Percentiles rank a stretch among this genome's conserved stretches.
These are phyloP conservation scores for Ceyx melanurus DNA, from an alignment of 2,113 vertebrate genomes.

Conservation along the genomic window DNA sequence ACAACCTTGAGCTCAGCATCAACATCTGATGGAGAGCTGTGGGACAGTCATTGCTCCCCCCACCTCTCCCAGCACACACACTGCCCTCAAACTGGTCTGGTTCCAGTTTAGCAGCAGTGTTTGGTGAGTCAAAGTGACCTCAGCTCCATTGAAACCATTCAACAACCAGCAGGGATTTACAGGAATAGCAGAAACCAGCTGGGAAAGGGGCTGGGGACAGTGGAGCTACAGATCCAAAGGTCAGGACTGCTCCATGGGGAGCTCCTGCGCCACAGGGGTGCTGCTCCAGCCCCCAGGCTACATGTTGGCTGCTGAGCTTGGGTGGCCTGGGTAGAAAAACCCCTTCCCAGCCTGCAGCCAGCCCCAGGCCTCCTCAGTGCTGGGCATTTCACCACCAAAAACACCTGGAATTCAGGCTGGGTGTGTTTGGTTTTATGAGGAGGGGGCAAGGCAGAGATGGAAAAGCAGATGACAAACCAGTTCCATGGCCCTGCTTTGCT, in stretches of 20 bases:
- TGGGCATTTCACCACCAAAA: neutral
- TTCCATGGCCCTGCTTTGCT: neutral
- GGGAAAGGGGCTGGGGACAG: constrained; percentile 27
- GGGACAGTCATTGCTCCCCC: neutral
- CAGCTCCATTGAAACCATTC: constrained; percentile 9
- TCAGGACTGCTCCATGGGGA: neutral
- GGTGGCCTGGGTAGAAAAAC: neutral
- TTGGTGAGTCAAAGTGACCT: constrained; percentile 40
- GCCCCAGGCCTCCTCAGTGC: neutral
- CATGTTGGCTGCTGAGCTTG: neutral
- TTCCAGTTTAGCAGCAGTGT: constrained; percentile 39
- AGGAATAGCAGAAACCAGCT: constrained; percentile 38
- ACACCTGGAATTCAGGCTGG: neutral
- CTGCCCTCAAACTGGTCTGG: neutral
- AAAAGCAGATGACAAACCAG: neutral
- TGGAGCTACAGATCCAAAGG: constrained; percentile 17
- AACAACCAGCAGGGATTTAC: constrained; percentile 32
- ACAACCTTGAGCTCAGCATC: neutral
- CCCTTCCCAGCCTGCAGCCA: neutral
- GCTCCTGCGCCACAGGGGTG: neutral
- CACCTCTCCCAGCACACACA: neutral
- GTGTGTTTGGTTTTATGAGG: neutral
- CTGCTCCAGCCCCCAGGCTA: neutral
- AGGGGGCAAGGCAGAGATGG: neutral
- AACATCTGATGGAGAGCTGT: neutral